Percentiles rank a stretch among this genome's conserved stretches.
phyloP scores from a whole-genome alignment of 2,888 invertebrate species.

The Craniophora ligustri region DNA sequence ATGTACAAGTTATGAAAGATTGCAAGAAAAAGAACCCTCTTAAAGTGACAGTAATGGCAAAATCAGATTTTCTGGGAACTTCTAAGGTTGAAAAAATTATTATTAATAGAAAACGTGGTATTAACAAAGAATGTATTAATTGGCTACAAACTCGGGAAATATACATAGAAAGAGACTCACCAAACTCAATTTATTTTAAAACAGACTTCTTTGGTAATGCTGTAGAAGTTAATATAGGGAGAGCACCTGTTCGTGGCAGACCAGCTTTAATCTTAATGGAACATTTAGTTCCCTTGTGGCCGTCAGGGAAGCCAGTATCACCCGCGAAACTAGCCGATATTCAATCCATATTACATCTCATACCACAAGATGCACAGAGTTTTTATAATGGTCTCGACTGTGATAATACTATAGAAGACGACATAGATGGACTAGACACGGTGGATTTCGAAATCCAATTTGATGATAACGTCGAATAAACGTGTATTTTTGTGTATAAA shows the following conservation, averaged over 20 bases:
- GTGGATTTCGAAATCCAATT: conserved; percentile 45
- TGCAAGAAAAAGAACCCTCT: conserved; percentile 26
- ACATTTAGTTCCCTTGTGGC: conserved; percentile 40
- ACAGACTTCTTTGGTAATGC: conserved; percentile 18
- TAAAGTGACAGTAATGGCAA: conserved; percentile 8
- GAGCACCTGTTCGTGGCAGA: conserved; percentile 25
- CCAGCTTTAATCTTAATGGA: conserved; percentile 19
- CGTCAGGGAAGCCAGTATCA: conserved; percentile 39
- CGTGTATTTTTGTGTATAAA: conserved; percentile 23
- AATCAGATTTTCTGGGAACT: conserved; percentile 17
- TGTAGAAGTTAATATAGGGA: conserved; percentile 26
- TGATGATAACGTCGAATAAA: conserved; percentile 43
- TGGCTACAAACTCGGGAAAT: conserved; percentile 22
- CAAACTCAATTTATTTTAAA: conserved; percentile 22
- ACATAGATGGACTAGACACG: conserved; percentile 37
- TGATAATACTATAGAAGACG: conserved; percentile 39
- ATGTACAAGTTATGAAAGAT: conserved; percentile 25
- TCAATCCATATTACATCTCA: conserved; percentile 32
- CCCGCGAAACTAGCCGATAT: conserved; percentile 40
- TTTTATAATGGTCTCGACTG: conserved; percentile 33
- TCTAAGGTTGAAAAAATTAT: conserved; percentile 18
- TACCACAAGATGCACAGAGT: conserved; percentile 34
- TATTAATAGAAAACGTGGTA: conserved; percentile 31
- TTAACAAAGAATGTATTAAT: conserved; percentile 35
- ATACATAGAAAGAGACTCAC: conserved; percentile 16